Base-by-base conservation (phyloP, 1,140 invertebrate genomes). In the Apis laboriosa region DNA sequence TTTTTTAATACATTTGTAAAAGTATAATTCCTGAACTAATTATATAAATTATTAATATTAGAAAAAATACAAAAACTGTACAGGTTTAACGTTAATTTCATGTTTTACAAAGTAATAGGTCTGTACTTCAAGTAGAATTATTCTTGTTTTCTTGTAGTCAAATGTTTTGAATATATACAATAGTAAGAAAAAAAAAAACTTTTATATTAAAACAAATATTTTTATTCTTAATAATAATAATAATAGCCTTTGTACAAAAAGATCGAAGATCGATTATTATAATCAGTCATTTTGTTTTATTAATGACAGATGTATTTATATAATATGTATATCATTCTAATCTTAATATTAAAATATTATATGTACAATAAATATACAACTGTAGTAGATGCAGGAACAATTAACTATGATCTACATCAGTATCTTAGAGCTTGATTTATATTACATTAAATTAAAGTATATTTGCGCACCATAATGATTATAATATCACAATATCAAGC, bases 301-400 rank as follows among this genome's bases (percentile, higher is more conserved):
- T 88, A 84, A 87, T 89, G 76, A 84, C 77, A 90, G 85, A 85
- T 86, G 66, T 83, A 86, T 88, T 89, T 86, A 85, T 90, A 90
- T 84, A 89, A 86, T 89, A 86, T 89, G 83, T 90, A 88, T 91
- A 92, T 86, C 90, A 86, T 77, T 91, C 82, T 90, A 86, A 84
- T 87, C 80, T 91, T 87, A 91, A 90, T 84, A 74, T 88, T 90
- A 84, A 78, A 79, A 76, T 85, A 86, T 89, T 86, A 90, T 92
- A 94, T 93, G 91, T 94, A 93, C 92, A 94, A 86, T 60, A 90
- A 93, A 94, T 94, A 91, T 94, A 93, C 92, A 92, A 84, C 83
- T 79, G 83, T 88, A 84, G 79, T 80, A 91, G 89, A 91, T 90
- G 88, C 86, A 93, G 91, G 91, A 93, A 92, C 92, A 90, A 86